A percentile compares a stretch with the other conserved stretches of the same genome.
phyloP scores from a whole-genome alignment of 2,888 invertebrate species.

The Coenonympha arcania region DNA sequence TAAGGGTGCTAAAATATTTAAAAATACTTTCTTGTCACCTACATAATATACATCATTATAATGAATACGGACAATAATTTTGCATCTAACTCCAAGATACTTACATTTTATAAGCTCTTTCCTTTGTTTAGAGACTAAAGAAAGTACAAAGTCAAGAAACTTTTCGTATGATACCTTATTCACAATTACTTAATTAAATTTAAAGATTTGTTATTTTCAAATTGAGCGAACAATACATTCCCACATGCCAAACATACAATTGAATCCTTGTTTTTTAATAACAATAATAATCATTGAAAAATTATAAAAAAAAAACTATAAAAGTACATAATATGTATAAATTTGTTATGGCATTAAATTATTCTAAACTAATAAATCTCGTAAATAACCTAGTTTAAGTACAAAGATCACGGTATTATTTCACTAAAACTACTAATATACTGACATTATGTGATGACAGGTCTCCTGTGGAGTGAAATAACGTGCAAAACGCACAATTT shows the following conservation, averaged over 20 bases:
- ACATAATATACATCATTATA: not conserved
- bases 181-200: slow-evolving; percentile 23
- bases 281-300: slow-evolving; percentile 44
- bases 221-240: slow-evolving; percentile 58
- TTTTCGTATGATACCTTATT: not conserved
- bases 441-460: slow-evolving; percentile 42
- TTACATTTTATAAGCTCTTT: slow-evolving; percentile 7
- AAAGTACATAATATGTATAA: slow-evolving; percentile 55
- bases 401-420: slow-evolving; percentile 52
- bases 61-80: not conserved
- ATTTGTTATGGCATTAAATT: slow-evolving; percentile 72
- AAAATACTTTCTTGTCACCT: slow-evolving; percentile 16
- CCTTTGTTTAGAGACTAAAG: not conserved
- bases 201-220: slow-evolving; percentile 44
- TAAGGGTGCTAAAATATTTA: slow-evolving; percentile 17
- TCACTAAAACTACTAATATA: slow-evolving; percentile 25
- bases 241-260: slow-evolving; percentile 43
- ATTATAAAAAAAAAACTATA: slow-evolving; percentile 50
- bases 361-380: slow-evolving; percentile 56
- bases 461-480: slow-evolving; percentile 29
- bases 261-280: slow-evolving; percentile 30
- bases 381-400: slow-evolving; percentile 61
- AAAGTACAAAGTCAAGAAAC: slow-evolving; percentile 1
- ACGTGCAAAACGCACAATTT: not conserved
- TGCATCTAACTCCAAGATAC: not conserved